Evolutionary conservation across 2,797 vertebrate genomes (phyloP), one percentile per base, ranked within the genome.

Genomic region (Brachyrhaphis roseni): DNA sequence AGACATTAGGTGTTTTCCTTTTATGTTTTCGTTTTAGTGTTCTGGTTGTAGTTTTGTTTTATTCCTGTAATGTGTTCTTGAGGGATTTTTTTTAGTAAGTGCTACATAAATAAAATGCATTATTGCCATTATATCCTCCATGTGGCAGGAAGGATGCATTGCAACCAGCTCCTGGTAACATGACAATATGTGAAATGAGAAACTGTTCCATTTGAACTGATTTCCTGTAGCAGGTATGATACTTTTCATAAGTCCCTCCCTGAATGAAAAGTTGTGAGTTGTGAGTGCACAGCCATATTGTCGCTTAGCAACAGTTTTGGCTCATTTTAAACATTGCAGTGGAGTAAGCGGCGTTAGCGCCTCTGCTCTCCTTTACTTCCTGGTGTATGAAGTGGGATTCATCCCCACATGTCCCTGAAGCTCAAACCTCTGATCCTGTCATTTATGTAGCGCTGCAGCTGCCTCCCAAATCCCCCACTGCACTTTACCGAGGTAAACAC

Each of bases 401-500:
- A 66, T 82, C 59, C 59, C 8, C 16, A 64, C 31, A 10, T 36
- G 31, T 64, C 81, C 79, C 43, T 70, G 57, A 51, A 12, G 1
- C 77, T 46, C 81, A 87, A 81, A 74, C 78, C 84, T 64, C 80
- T 84, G 83, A 85, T 86, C 79, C 75, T 72, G 53, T 86, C 74
- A 79, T 89, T 90, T 86, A 86, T 86, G 88, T 78, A 86, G 77
- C 76, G 73, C 64, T 47, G 62, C 78, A 83, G 82, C 86, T 68
- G 28, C 76, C 1, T 45, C 15, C 12, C 12, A 18, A 70, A 28
- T 46, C 73, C 26, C 62, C 76, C 8, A 18, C 79, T 76, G 76
- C 84, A 76, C 80, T 74, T 81, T 36, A 77, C 66, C 62, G 62
- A 39, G 84, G 81, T 88, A 88, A 90, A 90, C 85, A 88, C 84